phyloP scores from a whole-genome alignment of 2,888 invertebrate species.

The Kryphioiulus occultus region DNA sequence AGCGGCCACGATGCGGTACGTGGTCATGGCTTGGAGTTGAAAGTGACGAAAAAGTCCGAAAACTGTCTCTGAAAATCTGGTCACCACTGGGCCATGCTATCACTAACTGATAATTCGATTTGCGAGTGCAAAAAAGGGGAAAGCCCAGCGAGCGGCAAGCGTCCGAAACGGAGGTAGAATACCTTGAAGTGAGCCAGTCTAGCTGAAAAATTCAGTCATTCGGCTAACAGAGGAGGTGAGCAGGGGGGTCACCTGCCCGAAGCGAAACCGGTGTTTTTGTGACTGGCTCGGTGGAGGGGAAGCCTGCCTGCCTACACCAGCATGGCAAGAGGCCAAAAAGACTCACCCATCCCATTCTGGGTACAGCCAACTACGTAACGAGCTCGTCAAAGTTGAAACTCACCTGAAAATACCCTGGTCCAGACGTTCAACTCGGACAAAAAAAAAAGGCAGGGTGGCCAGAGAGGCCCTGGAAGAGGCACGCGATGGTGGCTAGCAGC shows the following conservation, averaged over 20 bases:
- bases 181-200: neutral
- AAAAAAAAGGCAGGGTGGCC: neutral
- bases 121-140: neutral
- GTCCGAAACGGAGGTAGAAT: neutral
- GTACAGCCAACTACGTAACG: neutral
- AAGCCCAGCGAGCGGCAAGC: neutral
- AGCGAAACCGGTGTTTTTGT: neutral
- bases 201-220: neutral
- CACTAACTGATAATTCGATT: neutral
- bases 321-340: neutral
- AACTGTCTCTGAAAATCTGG: neutral
- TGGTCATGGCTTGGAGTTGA: neutral
- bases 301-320: neutral
- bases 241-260: neutral
- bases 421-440: neutral
- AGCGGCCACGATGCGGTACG: slow-evolving; percentile 15
- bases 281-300: neutral
- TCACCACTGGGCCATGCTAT: neutral
- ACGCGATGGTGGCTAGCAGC: neutral
- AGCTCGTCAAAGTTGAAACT: neutral
- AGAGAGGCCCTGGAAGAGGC: neutral
- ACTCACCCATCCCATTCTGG: neutral
- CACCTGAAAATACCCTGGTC: neutral
- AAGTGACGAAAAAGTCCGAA: neutral
- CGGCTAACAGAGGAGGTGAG: neutral